Percentiles rank a stretch among this genome's conserved stretches.
Conservation (phyloP, 2,888 invertebrate species). For the Tetranychus truncatus region DNA sequence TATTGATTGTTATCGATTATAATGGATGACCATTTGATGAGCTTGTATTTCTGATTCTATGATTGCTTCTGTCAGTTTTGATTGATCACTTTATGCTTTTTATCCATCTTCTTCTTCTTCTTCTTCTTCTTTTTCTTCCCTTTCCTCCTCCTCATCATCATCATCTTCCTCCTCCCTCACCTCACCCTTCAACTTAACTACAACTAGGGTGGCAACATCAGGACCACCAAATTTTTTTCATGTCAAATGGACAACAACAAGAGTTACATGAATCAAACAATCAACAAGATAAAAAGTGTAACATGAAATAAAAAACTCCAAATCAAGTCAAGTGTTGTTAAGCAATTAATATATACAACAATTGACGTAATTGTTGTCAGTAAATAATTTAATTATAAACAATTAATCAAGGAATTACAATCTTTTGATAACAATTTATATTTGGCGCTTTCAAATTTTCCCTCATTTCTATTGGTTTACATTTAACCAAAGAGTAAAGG, state of each 20-base stretch:
- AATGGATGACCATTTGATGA: not conserved
- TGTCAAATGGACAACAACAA: not conserved
- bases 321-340: too few relatives aligned
- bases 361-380: too few relatives aligned
- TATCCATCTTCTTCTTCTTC: not conserved
- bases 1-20: slow-evolving; percentile 1
- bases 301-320: too few relatives aligned
- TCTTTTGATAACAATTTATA: too few relatives aligned
- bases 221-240: not conserved
- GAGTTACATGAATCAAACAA: not conserved
- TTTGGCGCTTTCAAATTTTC: too few relatives aligned
- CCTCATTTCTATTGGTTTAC: too few relatives aligned
- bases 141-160: not conserved
- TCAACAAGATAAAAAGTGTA: too few relatives aligned
- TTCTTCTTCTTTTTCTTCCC: not conserved
- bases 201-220: not conserved
- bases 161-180: not conserved
- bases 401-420: too few relatives aligned
- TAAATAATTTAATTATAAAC: too few relatives aligned
- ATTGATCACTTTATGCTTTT: not conserved
- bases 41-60: not conserved
- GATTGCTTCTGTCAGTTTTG: not conserved
- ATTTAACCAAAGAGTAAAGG: too few relatives aligned
- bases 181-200: not conserved
- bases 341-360: too few relatives aligned